Evolutionary conservation across 2,888 invertebrate genomes (phyloP).

Genomic region (Seladonia tumulorum): DNA sequence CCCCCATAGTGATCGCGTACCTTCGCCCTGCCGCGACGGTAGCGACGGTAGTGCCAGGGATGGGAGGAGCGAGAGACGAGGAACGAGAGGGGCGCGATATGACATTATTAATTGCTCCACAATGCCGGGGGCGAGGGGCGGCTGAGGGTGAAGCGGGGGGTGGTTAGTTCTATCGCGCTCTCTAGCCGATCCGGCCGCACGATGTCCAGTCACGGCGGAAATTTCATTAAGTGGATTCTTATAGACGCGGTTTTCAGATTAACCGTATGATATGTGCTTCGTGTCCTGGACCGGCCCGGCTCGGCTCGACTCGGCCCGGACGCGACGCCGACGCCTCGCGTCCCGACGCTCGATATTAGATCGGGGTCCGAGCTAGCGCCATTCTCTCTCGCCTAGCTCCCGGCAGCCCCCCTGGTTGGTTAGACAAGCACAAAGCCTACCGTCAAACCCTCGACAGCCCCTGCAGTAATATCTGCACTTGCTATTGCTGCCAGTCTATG

Average conservation of each 20-base stretch:
- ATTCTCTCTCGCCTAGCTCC: conserved; percentile 1
- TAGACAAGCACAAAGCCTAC: conserved; percentile 55
- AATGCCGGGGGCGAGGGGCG: conserved; percentile 73
- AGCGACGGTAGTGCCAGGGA: conserved; percentile 38
- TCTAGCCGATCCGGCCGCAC: conserved; percentile 73
- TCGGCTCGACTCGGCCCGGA: conserved; percentile 37
- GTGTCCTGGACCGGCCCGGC: conserved; percentile 48
- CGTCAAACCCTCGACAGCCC: background rate
- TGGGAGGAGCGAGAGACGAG: conserved; percentile 45
- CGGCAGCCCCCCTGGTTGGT: conserved; percentile 41
- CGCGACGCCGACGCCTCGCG: conserved; percentile 38
- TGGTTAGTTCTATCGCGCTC: conserved; percentile 72
- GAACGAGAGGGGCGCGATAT: conserved; percentile 77
- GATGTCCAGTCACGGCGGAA: conserved; percentile 75
- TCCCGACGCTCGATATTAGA: conserved; percentile 72
- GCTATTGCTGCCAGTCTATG: conserved; percentile 30
- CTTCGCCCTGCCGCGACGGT: conserved; percentile 21
- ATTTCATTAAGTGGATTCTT: conserved; percentile 83
- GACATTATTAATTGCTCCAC: conserved; percentile 82
- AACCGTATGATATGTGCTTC: conserved; percentile 80
- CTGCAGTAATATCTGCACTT: conserved; percentile 53
- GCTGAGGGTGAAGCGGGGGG: conserved; percentile 61
- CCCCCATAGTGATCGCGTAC: conserved; percentile 32
- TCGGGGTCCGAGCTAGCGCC: conserved; percentile 61
- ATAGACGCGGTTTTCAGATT: conserved; percentile 81